Evolutionary conservation across 1,140 invertebrate genomes (phyloP).

Genomic region (Eubasilissa regina): DNA sequence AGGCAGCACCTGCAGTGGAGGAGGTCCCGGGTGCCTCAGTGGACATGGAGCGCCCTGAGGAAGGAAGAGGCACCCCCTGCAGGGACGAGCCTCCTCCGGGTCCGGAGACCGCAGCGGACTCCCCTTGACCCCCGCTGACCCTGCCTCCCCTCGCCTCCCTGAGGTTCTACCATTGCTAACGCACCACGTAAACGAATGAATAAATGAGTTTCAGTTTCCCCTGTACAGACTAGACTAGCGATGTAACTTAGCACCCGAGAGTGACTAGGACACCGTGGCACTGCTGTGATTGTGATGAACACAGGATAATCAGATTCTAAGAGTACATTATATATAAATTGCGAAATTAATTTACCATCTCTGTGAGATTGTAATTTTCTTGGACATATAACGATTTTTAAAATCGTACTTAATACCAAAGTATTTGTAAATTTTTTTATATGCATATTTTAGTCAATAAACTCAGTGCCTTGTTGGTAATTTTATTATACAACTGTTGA

Average conservation of each 20-base stretch:
- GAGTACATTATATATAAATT: conserved; percentile 24
- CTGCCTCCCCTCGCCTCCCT: conserved; percentile 46
- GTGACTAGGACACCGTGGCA: conserved; percentile 40
- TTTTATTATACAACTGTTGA: conserved; percentile 53
- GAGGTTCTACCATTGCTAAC: conserved; percentile 52
- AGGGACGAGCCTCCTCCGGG: conserved; percentile 47
- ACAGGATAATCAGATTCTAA: conserved; percentile 55
- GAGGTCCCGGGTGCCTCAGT: background rate
- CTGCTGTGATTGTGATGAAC: conserved; percentile 60
- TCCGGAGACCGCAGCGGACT: background rate
- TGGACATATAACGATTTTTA: conserved; percentile 41
- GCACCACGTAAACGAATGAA: conserved; percentile 51
- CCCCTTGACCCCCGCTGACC: conserved; percentile 52
- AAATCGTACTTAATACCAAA: conserved; percentile 57
- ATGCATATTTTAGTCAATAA: conserved; percentile 54
- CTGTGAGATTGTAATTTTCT: conserved; percentile 43
- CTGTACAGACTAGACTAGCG: background rate
- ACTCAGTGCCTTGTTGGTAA: conserved; percentile 60
- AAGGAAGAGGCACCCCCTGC: conserved; percentile 56
- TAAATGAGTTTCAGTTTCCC: conserved; percentile 42
- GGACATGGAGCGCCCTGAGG: conserved; percentile 23
- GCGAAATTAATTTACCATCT: conserved; percentile 28
- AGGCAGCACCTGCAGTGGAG: background rate
- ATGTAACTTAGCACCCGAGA: conserved; percentile 16
- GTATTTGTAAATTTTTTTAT: conserved; percentile 56